Evolutionary conservation across 64 coral and sea anemone genomes (phyloP).

Genomic region (Dendrophyllia cribrosa): DNA sequence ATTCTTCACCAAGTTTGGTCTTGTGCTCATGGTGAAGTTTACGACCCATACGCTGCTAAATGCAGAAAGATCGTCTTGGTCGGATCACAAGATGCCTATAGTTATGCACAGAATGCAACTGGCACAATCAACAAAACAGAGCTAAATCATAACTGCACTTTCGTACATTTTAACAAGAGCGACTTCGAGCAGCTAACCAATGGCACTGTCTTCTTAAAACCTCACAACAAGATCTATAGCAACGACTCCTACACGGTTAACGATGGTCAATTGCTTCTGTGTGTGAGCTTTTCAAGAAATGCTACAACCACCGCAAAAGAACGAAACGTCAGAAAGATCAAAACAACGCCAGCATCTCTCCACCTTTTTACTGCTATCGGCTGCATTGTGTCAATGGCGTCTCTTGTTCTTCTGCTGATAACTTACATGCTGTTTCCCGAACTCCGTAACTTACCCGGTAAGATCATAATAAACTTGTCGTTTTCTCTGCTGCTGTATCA

Average conservation of each 20-base stretch:
- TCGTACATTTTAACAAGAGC: conserved; percentile 5
- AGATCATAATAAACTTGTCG: conserved; percentile 53
- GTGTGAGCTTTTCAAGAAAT: conserved; percentile 15
- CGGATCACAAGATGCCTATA: background rate
- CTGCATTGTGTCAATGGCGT: conserved; percentile 20
- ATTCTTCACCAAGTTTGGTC: background rate
- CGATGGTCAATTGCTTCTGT: background rate
- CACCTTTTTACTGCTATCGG: conserved; percentile 34
- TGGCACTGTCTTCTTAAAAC: background rate
- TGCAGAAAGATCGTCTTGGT: background rate
- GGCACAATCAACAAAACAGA: background rate
- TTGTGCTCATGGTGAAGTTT: background rate
- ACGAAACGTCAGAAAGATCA: background rate
- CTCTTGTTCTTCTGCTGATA: conserved; percentile 35
- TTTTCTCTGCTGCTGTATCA: conserved; percentile 32
- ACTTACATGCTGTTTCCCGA: conserved; percentile 48
- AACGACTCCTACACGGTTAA: background rate
- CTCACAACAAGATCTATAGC: background rate
- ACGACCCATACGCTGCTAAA: background rate
- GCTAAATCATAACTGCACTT: background rate
- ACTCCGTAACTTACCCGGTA: conserved; percentile 49
- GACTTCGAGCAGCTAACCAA: conserved; percentile 2
- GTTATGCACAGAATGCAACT: background rate
- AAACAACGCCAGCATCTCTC: background rate
- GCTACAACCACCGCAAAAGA: background rate